Conservation (phyloP, 2,113 vertebrate species). For the Leptocoma aspasia region DNA sequence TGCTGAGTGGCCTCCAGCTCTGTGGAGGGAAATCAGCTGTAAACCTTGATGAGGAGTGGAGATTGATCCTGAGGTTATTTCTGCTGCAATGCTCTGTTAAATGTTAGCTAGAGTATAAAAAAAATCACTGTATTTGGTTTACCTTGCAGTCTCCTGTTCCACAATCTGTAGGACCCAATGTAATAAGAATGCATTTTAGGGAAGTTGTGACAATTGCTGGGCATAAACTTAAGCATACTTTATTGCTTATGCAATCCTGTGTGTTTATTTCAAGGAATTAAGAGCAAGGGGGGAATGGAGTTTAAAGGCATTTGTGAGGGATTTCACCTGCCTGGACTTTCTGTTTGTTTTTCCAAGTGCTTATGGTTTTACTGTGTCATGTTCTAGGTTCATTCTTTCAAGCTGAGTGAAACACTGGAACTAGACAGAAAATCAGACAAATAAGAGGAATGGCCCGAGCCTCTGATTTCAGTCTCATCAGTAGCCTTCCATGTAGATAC, state of each 20-base stretch:
- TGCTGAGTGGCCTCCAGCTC: background rate
- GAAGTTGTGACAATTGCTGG: background rate
- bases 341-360: background rate
- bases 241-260: background rate
- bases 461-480: background rate
- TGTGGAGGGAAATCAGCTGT: background rate
- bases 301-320: background rate
- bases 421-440: background rate
- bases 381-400: background rate
- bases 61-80: background rate
- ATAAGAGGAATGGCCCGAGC: background rate
- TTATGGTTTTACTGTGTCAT: background rate
- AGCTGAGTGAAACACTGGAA: background rate
- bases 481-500: background rate
- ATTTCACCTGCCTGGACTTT: background rate
- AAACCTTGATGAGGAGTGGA: background rate
- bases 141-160: background rate
- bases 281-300: fast-evolving
- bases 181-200: background rate
- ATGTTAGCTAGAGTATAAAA: background rate
- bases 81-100: background rate
- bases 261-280: slow-evolving; percentile 14
- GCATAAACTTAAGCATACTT: background rate
- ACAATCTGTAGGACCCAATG: background rate
- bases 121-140: background rate